Evolutionary conservation across 2,113 vertebrate genomes (phyloP), one percentile per base, ranked within the genome.

Genomic region (Lagopus leucura): DNA sequence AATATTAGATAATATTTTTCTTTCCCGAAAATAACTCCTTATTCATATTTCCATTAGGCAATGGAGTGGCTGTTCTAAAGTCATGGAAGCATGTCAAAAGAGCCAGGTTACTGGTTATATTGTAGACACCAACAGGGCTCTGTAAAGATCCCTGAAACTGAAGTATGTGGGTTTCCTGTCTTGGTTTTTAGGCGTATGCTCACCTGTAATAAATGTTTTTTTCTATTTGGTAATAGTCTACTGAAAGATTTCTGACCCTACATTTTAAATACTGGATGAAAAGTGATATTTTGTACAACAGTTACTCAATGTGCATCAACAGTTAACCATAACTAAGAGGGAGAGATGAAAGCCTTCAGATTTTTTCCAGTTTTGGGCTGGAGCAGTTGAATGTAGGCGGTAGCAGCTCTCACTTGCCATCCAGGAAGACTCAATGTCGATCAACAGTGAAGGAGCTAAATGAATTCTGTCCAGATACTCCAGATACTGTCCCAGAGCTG

Each of bases 381-480:
- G 42, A 76, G 20, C n/a, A 18, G 11, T 27, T 27, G 24, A 40
- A 10, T 27, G 20, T 47, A 28, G 40, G 30, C 17, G 5, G 24
- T 13, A 63, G 52, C 48, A 55, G 61, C 57, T 75, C 75, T 72
- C 40, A 3, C 10, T 61, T 27, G n/a, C 72, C 3, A 0, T 36
- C 1, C n/a, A 5, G 47, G 17, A 54, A 52, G 32, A 25, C 16
- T 67, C 4, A 0, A 8, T 48, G 61, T 63, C 1, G 0, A 40
- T 63, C 52, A 38, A 70, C 60, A 90, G 27, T 66, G 34, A 43
- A 71, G 55, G 13, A 25, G 60, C 28, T 83, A 8, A 73, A 24
- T 47, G 50, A 58, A 9, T 64, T 64, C 30, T 64, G 52, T 54
- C 75, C 52, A 4, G 57, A 24, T 72, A 18, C 30, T 50, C 30